Conservation (phyloP, 2,113 vertebrate species). For the Thoracochromis brauschi region DNA sequence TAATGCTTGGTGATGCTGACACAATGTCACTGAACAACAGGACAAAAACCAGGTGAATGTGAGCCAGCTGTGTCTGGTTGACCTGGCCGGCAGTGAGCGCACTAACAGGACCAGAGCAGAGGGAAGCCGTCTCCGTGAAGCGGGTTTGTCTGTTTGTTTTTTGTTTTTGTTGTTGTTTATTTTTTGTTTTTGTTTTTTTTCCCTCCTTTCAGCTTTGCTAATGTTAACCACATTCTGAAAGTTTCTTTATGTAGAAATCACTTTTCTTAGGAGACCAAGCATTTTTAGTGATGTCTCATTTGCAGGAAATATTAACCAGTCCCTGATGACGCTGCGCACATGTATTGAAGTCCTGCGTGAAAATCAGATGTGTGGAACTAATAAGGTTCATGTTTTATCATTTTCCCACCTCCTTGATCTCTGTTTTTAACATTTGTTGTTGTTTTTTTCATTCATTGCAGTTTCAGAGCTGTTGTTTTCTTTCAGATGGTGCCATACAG, state of each 20-base stretch:
- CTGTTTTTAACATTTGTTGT: neutral
- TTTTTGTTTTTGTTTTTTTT: neutral
- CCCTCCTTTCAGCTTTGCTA: neutral
- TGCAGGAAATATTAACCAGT: slow-evolving; percentile 96
- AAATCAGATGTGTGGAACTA: slow-evolving; percentile 90
- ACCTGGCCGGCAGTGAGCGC: slow-evolving; percentile 94
- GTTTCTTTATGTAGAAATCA: neutral
- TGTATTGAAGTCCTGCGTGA: slow-evolving; percentile 94
- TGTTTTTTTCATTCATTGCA: neutral
- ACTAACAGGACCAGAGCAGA: slow-evolving; percentile 90
- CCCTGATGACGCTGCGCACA: slow-evolving; percentile 90
- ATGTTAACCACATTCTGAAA: neutral
- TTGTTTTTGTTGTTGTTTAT: too few species aligned
- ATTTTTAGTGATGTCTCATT: neutral
- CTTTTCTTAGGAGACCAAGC: neutral
- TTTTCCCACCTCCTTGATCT: neutral
- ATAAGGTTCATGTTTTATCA: slow-evolving; percentile 74
- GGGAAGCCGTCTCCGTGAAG: slow-evolving; percentile 87
- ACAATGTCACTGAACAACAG: slow-evolving; percentile 52
- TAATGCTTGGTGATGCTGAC: neutral
- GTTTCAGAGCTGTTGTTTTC: neutral
- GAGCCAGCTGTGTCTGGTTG: slow-evolving; percentile 91
- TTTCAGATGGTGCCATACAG: slow-evolving; percentile 95
- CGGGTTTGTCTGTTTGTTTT: slow-evolving; percentile 61
- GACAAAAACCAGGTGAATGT: slow-evolving; percentile 88